These are phyloP conservation scores for Eumaeus atala DNA, from an alignment of 1,140 invertebrate species.

Conservation along the genomic window DNA sequence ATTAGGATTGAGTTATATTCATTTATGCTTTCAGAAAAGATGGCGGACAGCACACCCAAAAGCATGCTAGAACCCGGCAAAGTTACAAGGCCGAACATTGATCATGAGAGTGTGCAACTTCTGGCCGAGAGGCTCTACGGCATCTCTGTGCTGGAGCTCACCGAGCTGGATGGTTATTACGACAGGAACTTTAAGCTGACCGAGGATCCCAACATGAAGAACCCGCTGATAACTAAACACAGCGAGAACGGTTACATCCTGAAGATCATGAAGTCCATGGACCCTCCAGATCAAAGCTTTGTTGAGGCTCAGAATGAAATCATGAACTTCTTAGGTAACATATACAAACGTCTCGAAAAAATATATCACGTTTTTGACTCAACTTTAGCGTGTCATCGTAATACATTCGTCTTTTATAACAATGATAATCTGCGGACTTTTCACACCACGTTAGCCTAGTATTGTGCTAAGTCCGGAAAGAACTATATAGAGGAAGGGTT, in stretches of 20 bases:
- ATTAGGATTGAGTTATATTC: no score
- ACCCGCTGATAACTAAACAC: conserved; percentile 74
- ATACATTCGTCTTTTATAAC: no score
- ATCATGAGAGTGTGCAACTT: conserved; percentile 70
- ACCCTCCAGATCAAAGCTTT: conserved; percentile 79
- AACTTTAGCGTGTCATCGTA: no score
- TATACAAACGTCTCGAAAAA: not conserved
- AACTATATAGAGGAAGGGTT: no score
- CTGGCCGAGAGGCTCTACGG: conserved; percentile 81
- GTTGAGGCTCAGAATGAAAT: conserved; percentile 83
- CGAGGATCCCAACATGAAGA: conserved; percentile 73
- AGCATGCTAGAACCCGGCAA: conserved; percentile 73
- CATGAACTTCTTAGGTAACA: conserved; percentile 79
- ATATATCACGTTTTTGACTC: no score
- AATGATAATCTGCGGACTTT: no score
- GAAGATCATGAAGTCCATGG: conserved; percentile 87
- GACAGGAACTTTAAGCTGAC: conserved; percentile 83
- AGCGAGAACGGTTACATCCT: conserved; percentile 82
- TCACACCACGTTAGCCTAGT: no score
- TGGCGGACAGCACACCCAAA: not conserved
- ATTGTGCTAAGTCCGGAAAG: no score
- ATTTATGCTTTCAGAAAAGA: no score
- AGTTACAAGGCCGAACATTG: conserved; percentile 77
- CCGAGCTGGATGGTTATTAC: conserved; percentile 85
- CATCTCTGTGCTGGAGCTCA: conserved; percentile 77